Base-by-base conservation (phyloP, 2,113 vertebrate genomes). In the Sterna hirundo region DNA sequence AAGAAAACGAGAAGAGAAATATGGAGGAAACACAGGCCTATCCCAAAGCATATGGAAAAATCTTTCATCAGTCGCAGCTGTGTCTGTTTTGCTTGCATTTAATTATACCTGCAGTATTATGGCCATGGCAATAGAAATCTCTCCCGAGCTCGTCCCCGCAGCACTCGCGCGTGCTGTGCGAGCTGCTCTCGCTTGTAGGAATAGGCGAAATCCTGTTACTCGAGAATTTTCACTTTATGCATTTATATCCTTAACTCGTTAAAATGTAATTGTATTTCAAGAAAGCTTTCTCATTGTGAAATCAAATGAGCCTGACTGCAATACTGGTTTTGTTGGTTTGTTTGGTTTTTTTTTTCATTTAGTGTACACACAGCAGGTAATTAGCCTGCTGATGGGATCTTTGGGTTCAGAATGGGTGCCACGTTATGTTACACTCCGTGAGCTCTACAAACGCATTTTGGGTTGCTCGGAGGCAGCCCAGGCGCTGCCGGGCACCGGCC, bases 381-480 rank as follows among this genome's bases (percentile, higher is more conserved):
- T 15, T 25, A 76, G 7, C 29, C 58, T 42, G 49, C 66, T 55
- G 49, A 20, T 2, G 34, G 64, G 44, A 40, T 61, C 68, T 52
- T 10, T 3, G 47, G 21, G 25, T 5, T 64, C 40, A 11, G 78
- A 21, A 15, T 23, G 40, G 4, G 71, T 10, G n/a, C 86, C n/a
- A 6, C 42, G 0, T 13, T 7, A 10, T 2, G 60, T 25, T 18
- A 12, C 44, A 0, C 34, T 8, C 40, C 19, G 9, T 1, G 3
- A 57, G 8, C 83, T 30, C 75, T 26, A 1, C 54, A 25, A 3
- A 12, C 1, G 15, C 23, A 7, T 11, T 18, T 51, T 22, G 19
- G 11, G 2, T n/a, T 27, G 18, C 36, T 5, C 3, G 1, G 18
- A 20, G 58, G 57, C 30, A 29, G 54, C 38, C 20, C 0, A 0